These are phyloP conservation scores for Leptinotarsa tumamoca DNA, from an alignment of 2,888 invertebrate genomes.

Conservation along the genomic window DNA sequence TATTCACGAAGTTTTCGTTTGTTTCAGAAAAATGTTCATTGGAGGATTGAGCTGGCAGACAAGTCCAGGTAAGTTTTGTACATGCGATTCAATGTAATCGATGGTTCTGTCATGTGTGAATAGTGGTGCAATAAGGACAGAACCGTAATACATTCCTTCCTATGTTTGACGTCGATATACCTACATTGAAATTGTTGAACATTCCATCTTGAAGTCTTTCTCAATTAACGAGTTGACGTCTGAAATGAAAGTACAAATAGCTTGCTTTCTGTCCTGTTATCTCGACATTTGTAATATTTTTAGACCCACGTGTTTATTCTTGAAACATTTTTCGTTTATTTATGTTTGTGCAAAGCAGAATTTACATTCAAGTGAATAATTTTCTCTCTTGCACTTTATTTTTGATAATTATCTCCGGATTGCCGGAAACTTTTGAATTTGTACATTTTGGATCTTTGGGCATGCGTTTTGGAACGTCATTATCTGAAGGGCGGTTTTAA, in stretches of 20 bases:
- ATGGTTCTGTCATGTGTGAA: not conserved
- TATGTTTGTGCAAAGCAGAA: not conserved
- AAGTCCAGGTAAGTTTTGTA: slow-evolving; percentile 88
- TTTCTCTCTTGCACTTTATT: not conserved
- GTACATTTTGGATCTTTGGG: slow-evolving; percentile 2
- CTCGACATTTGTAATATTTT: not conserved
- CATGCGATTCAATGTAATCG: not conserved
- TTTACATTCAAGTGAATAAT: not conserved
- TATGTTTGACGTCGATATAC: not conserved
- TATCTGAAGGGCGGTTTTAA: slow-evolving; percentile 11
- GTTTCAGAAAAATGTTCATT: slow-evolving; percentile 99
- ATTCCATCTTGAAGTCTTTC: not conserved
- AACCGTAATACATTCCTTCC: not conserved
- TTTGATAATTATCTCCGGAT: not conserved
- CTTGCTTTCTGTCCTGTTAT: not conserved
- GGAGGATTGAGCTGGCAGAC: slow-evolving; percentile 99
- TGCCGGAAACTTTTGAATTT: not conserved
- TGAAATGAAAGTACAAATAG: not conserved
- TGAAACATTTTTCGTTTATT: not conserved
- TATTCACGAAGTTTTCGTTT: slow-evolving; percentile 65
- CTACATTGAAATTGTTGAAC: not conserved
- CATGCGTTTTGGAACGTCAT: slow-evolving; percentile 1
- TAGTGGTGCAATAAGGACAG: not conserved
- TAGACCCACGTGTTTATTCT: slow-evolving; percentile 12
- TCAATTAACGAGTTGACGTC: not conserved